Conservation (phyloP, 2,888 invertebrate genomes). For the Meloe dianella region DNA sequence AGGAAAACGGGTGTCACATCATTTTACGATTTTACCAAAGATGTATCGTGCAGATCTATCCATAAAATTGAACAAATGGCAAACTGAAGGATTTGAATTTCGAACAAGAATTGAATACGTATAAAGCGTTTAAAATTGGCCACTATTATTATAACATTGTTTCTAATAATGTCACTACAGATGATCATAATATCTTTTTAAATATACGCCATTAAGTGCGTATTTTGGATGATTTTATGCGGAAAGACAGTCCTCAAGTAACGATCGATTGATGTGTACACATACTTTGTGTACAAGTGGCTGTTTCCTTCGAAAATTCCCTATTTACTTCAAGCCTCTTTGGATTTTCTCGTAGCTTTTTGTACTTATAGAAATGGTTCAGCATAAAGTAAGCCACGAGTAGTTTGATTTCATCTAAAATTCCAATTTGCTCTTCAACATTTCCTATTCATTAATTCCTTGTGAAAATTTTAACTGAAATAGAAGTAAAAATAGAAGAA, state of each 20-base stretch:
- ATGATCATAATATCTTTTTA: background rate
- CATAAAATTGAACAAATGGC: constrained; percentile 10
- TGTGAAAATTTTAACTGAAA: background rate
- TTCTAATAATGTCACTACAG: constrained; percentile 11
- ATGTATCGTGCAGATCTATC: constrained; percentile 4
- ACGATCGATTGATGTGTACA: background rate
- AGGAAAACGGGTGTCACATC: background rate
- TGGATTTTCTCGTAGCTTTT: background rate
- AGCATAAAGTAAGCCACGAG: background rate
- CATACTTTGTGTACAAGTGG: background rate
- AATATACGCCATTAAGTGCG: background rate
- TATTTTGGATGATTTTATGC: background rate
- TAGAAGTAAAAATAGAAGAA: background rate
- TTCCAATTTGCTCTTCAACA: background rate
- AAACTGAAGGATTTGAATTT: constrained; percentile 5
- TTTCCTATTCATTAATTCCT: background rate
- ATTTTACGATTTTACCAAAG: constrained; percentile 1
- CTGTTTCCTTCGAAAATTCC: background rate
- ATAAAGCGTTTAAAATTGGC: background rate
- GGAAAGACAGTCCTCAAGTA: background rate
- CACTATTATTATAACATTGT: background rate
- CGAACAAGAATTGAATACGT: constrained; percentile 2
- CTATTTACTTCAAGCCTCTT: background rate
- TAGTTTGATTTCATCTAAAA: background rate
- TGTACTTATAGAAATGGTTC: constrained; percentile 3